Base-by-base conservation (phyloP, 2,888 invertebrate species). In the Pogonocherus hispidulus region DNA sequence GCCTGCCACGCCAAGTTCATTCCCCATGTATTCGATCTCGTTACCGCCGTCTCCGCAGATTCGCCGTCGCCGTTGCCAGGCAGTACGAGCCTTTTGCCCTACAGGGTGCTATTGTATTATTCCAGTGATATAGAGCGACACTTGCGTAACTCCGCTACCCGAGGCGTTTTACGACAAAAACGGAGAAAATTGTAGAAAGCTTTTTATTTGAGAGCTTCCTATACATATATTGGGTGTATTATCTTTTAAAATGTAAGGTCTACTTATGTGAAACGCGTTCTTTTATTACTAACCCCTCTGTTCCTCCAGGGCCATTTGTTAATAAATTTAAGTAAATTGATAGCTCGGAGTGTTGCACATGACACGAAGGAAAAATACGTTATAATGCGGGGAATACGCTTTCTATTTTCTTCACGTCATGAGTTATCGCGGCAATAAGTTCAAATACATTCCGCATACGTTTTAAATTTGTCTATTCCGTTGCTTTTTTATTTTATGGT, bases 71-170 rank as follows among this genome's bases (percentile, higher is more conserved):
- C 47, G 46, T 57, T 46, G 46, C 46, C 27, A 44, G 46, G 46
- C 44, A 23, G 41, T 44, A 14, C 22, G n/a, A n/a, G 46, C 14
- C 35, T 51, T 62, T 51, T 20, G 51, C 35, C 60, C 62, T 60
- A 51, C 51, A 51, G 62, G 62, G 51, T 37, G 62, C 62, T 51
- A 62, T 62, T 62, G 62, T 62, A 62, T 62, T 62, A 62, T 51
- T 51, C 22, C 62, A 51, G 23, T 51, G 51, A 51, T 35, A 37
- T 37, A 55, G 46, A 37, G 51, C 32, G 62, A 47, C 35, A 59
- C 59, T 59, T 59, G 59, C 37, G 51, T 62, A 51, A 62, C 62
- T 62, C 16, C 49, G 37, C 22, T 14, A 35, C 62, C 62, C 37
- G 51, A 51, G 62, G 62, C 62, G 35, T 22, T 62, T 35, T 35